Percentiles rank a stretch among this genome's conserved stretches.
Evolutionary conservation across 2,888 invertebrate species (phyloP).

Genomic region (Scelioninae gen. 2): DNA sequence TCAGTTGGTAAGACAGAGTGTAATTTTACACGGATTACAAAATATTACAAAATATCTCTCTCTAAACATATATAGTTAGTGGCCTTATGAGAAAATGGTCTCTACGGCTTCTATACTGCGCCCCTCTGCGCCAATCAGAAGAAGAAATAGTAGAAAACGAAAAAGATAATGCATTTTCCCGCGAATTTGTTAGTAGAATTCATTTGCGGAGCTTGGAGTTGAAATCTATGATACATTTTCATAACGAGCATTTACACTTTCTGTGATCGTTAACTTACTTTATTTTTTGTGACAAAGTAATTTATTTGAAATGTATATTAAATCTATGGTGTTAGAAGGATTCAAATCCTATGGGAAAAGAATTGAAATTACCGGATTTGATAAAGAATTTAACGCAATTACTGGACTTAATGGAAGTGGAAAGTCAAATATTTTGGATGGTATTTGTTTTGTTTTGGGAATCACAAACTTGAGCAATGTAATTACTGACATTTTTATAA

Average conservation of each 20-base stretch:
- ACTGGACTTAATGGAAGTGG: conserved; percentile 98
- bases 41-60: too few species aligned
- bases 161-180: conserved; percentile 23
- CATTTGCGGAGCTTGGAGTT: too few species aligned
- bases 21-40: too few species aligned
- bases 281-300: not conserved
- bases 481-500: conserved; percentile 72
- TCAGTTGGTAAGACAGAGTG: too few species aligned
- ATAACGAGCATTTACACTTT: too few species aligned
- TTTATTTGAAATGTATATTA: conserved; percentile 86
- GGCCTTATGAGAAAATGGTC: too few species aligned
- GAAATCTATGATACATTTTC: too few species aligned
- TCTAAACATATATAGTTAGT: too few species aligned
- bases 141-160: too few species aligned
- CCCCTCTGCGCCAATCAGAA: too few species aligned
- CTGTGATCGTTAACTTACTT: not conserved
- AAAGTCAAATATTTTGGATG: conserved; percentile 97
- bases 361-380: conserved; percentile 94
- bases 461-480: conserved; percentile 94
- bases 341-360: conserved; percentile 98
- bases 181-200: conserved; percentile 14
- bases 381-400: conserved; percentile 97
- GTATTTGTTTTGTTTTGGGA: conserved; percentile 98
- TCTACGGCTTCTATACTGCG: too few species aligned
- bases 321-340: conserved; percentile 94